Conservation (phyloP, 2,888 invertebrate species). For the Drosophila putrida region DNA sequence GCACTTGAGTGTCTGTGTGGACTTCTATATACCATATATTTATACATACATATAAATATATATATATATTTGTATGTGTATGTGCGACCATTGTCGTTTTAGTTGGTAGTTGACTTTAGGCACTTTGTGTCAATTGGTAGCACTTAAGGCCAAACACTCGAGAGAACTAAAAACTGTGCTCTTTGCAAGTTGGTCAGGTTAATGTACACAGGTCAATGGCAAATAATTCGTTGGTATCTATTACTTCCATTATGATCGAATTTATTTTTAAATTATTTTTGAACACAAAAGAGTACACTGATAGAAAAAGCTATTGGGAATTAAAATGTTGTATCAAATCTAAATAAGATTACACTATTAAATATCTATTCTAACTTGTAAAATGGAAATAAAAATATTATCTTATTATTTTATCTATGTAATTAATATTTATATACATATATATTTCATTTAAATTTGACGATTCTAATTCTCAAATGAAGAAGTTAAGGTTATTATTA, state of each 20-base stretch:
- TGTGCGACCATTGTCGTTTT: slow-evolving; percentile 29
- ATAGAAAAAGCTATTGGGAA: too few species aligned
- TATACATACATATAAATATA: background rate
- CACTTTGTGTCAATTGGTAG: slow-evolving; percentile 61
- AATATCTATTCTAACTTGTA: too few species aligned
- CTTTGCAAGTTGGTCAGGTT: slow-evolving; percentile 22
- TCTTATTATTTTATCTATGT: too few species aligned
- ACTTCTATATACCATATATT: background rate
- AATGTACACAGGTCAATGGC: slow-evolving; percentile 15
- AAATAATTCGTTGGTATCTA: background rate
- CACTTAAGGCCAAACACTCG: slow-evolving; percentile 50
- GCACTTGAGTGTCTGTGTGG: slow-evolving; percentile 5
- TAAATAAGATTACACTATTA: too few species aligned
- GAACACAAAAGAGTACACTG: background rate
- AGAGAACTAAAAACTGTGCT: slow-evolving; percentile 30
- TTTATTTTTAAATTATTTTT: background rate
- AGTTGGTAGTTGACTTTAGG: slow-evolving; percentile 53
- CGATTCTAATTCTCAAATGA: too few species aligned
- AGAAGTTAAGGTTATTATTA: too few species aligned
- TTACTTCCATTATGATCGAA: background rate
- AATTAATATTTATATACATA: too few species aligned
- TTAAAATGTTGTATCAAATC: too few species aligned
- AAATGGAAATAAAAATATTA: too few species aligned
- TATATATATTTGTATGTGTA: slow-evolving; percentile 18
- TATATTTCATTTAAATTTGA: too few species aligned